Base-by-base conservation (phyloP, 2,888 invertebrate genomes). In the Bimastos eiseni region DNA sequence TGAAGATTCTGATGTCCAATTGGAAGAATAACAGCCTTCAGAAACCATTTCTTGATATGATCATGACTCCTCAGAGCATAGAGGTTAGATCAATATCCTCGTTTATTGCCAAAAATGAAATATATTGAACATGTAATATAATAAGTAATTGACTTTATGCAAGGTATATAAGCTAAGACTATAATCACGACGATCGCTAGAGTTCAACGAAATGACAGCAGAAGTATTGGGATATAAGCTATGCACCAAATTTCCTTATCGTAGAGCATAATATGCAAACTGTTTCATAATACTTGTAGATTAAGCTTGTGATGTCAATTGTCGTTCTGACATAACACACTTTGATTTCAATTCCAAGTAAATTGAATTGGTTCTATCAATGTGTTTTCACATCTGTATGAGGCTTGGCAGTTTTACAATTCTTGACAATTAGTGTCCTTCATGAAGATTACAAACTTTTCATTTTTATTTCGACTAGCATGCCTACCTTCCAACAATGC, bases 401-500 rank as follows among this genome's bases (percentile, higher is more conserved):
- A 49, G n/a, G 70, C 70, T 70, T n/a, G 8, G 13, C 70, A 70
- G 30, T 30, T 70, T 70, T n/a, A n/a, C 70, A 70, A n/a, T 70
- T 70, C 30, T 70, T 70, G 70, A n/a, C n/a, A 70, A 70, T n/a
- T 30, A n/a, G 5, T 70, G 49, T 49, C n/a, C 11, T 70, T 6
- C 30, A 70, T 3, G n/a, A 70, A 8, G n/a, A 70, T 70, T 70
- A 3, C 8, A 24, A 21, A 70, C n/a, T 70, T 70, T 70, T 30
- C 11, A n/a, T 30, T 70, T 70, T 70, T 70, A 5, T 37, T 89
- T 33, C 33, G n/a, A 36, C 33, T 55, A 91, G 91, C 49, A 36
- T 30, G 41, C 92, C 15, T 93, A 91, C 89, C 91, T 94, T 30
- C 94, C 94, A 1, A 93, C 94, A 88, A 94, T 94, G 94, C 94